These are phyloP conservation scores for Maconellicoccus hirsutus DNA, from an alignment of 1,140 invertebrate species.

Conservation along the genomic window DNA sequence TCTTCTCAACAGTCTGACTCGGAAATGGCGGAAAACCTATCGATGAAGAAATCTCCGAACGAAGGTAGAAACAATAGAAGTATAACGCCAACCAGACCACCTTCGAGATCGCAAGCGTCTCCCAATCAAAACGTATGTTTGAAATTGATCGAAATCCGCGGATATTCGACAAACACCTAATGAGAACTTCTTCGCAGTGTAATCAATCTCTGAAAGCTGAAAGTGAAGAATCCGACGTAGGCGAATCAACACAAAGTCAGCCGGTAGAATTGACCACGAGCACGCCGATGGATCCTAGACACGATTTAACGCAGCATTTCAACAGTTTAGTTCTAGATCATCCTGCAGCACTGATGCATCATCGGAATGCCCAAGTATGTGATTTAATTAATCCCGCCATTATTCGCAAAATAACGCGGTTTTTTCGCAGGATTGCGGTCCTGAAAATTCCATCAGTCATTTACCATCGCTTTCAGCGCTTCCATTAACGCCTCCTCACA, in stretches of 20 bases:
- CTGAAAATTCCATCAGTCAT: conserved; percentile 30
- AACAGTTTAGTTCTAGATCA: conserved; percentile 14
- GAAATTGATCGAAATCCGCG: too few relatives aligned
- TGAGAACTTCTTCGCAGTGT: too few relatives aligned
- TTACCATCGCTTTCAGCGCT: conserved; percentile 58
- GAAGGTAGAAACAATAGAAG: conserved; percentile 24
- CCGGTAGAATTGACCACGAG: conserved; percentile 31
- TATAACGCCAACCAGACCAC: background rate
- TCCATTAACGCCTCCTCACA: conserved; percentile 62
- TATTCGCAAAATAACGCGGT: too few relatives aligned
- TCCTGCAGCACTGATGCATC: background rate
- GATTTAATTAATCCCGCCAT: too few relatives aligned
- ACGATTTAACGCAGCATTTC: conserved; percentile 1
- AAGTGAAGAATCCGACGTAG: conserved; percentile 30
- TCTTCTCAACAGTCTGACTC: conserved; percentile 32
- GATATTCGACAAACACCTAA: too few relatives aligned
- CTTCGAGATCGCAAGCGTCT: background rate
- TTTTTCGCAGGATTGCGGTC: conserved; percentile 9
- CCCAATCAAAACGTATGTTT: conserved; percentile 13
- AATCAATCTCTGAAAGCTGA: conserved; percentile 29
- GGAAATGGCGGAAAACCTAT: conserved; percentile 34
- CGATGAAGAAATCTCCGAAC: conserved; percentile 31
- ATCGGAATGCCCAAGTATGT: background rate
- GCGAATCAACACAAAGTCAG: conserved; percentile 29
- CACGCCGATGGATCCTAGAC: background rate